Evolutionary conservation across 1,140 invertebrate species (phyloP), one percentile per base, ranked within the genome.

Genomic region (Cyphomyrmex costatus): DNA sequence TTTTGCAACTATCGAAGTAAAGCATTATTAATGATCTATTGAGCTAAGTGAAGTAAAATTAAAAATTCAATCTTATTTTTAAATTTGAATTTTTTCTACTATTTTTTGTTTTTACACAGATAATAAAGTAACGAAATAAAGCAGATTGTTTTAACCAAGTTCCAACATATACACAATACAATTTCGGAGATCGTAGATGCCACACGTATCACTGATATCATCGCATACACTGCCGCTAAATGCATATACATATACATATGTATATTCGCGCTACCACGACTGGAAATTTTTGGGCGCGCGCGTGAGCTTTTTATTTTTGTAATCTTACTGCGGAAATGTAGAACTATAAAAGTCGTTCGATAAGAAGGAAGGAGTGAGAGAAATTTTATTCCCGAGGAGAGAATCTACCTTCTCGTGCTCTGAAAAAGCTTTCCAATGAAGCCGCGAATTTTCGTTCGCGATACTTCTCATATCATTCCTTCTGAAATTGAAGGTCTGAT

Each of bases 231-330:
- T 51, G 61, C 61, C 66, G 33, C 33, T 82, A 27, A 56, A 36
- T 19, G 16, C 10, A 68, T 19, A 10, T 36, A 78, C 19, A 16
- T 24, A 78, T 14, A 56, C 56, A 66, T 73, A 16, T 24, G 63
- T 14, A 56, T 56, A 66, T 73, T 82, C 65, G 66, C 66, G 33
- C 49, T 58, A 27, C 21, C 24, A 56, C 36, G 19, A 10, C 63
- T 30, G 24, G 24, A 82, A 36, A 82, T 73, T 30, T 58, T 24
- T 27, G 19, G 21, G 24, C 14, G 24, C 46, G 77, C 49, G 30
- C 33, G 65, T 65, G 36, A 73, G 33, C 24, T 6, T 73, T 58
- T 82, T 73, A 82, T 82, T 82, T 82, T 82, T 82, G 7, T 82
- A 82, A 82, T 58, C 24, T 5, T n/a, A 53, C 27, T 16, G 46